Evolutionary conservation across 2,888 invertebrate genomes (phyloP), one percentile per base, ranked within the genome.

Genomic region (Ectobius pallidus): DNA sequence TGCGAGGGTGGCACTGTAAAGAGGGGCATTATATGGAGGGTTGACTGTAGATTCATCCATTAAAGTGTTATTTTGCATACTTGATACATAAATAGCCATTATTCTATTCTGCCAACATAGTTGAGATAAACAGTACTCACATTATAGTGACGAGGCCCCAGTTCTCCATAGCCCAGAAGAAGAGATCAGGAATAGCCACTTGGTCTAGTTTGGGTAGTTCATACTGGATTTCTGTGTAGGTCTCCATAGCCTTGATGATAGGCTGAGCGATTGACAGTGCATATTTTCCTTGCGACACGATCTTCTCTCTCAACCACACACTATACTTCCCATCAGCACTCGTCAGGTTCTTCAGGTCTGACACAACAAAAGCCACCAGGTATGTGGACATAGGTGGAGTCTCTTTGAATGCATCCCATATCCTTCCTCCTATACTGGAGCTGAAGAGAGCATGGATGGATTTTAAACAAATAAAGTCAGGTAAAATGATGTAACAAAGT

Each of bases 151-250:
- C 87, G 22, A 96, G 84, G 7, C 96, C 96, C 95, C 95, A 96
- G 81, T 96, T 96, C 81, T 95, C 95, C 95, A 96, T 95, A 68
- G 95, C 95, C 52, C 93, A 93, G 75, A 92, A 90, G 63, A 88
- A 87, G 81, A 95, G 94, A 80, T 95, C 93, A 0, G 94, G 91
- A 74, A 96, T 87, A 1, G 94, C 94, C 16, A 94, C 89, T 79
- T 94, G 89, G 79, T 95, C 92, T 82, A 95, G 86, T 81, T 95
- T 95, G 6, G 90, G 85, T 72, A 92, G 84, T 1, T 85, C 86
- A 78, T 89, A 87, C 2, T 81, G 77, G 68, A 86, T 81, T 78
- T 88, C 89, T 9, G 74, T 84, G 78, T 16, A 87, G 79, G 0
- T 81, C 77, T 83, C 86, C 87, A 92, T 80, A 65, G 81, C 81